Base-by-base conservation (phyloP, 2,797 vertebrate genomes). In the Meda fulgida region DNA sequence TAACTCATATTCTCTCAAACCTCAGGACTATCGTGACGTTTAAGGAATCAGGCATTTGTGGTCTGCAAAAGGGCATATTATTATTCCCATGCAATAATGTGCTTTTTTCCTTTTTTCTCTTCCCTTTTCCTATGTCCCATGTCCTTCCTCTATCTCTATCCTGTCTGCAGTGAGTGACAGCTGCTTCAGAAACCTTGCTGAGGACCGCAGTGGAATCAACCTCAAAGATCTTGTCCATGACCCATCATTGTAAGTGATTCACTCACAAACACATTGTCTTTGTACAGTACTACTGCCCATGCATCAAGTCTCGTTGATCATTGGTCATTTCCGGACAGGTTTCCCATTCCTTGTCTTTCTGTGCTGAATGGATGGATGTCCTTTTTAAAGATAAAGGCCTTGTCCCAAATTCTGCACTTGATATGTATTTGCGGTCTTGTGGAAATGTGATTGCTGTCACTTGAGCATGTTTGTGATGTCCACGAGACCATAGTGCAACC, bases 171-270 rank as follows among this genome's bases (percentile, higher is more conserved):
- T 99, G 93, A 99, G 98, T 93, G 98, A 99, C 95, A 99, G 98
- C 94, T 99, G 98, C 92, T 99, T 95, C 94, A 97, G 95, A 93
- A 99, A 98, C 94, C 93, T 99, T 93, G 97, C 97, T 73, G 98
- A 99, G 93, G 98, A 99, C 94, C 95, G 98, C 89, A 99, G 97
- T 93, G 98, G 98, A 67, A 95, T 98, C 93, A 99, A 99, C 95
- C 96, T 99, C 89, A 99, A 99, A 95, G 97, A 99, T 93, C 95
- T 99, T 91, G 97, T 99, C 87, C 97, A 99, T 90, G 98, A 99
- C 92, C 97, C 97, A 66, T 98, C 97, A 89, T 96, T 99, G 97
- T 98, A 93, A 98, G 97, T 97, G 94, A 21, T 53, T 63, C 34
- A 46, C 43, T 40, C 82, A 60, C 18, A 43, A 79, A 58, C 51